phyloP scores from a whole-genome alignment of 2,797 vertebrate genomes.

The Sternarchorhynchus goeldii region DNA sequence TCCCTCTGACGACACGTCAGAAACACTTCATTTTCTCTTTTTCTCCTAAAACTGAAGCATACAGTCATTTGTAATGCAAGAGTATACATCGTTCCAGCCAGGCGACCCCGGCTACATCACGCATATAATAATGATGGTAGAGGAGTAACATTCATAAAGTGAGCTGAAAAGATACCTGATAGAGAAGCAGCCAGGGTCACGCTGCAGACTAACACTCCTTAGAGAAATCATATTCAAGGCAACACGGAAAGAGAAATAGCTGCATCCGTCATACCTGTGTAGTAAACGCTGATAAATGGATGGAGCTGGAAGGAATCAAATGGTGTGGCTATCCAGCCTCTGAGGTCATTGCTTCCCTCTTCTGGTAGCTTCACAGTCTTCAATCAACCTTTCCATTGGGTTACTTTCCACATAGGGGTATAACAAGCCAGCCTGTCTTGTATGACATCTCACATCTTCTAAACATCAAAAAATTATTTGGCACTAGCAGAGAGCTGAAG shows the following conservation, averaged over 20 bases:
- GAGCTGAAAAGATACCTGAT: slow-evolving; percentile 8
- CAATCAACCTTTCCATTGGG: slow-evolving; percentile 13
- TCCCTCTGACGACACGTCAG: not conserved
- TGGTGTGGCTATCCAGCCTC: not conserved
- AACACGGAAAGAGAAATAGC: slow-evolving; percentile 26
- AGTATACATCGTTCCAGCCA: not conserved
- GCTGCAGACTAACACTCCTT: slow-evolving; percentile 8
- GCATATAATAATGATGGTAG: not conserved
- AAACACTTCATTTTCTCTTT: not conserved
- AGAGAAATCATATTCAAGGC: slow-evolving; percentile 36
- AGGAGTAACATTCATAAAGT: not conserved
- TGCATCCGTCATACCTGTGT: slow-evolving; percentile 28
- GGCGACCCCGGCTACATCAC: not conserved
- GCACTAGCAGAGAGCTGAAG: not conserved
- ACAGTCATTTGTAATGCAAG: slow-evolving; percentile 14
- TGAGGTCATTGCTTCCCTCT: slow-evolving; percentile 3
- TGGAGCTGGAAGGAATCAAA: slow-evolving; percentile 21
- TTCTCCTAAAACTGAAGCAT: not conserved
- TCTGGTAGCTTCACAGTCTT: not conserved
- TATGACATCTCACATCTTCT: not conserved
- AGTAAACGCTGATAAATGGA: slow-evolving; percentile 23
- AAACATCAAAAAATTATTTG: not conserved
- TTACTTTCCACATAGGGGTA: not conserved
- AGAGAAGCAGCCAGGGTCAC: slow-evolving; percentile 27
- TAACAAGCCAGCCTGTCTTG: not conserved